Evolutionary conservation across 2,113 vertebrate species (phyloP).

Genomic region (Ceyx cyanopectus): DNA sequence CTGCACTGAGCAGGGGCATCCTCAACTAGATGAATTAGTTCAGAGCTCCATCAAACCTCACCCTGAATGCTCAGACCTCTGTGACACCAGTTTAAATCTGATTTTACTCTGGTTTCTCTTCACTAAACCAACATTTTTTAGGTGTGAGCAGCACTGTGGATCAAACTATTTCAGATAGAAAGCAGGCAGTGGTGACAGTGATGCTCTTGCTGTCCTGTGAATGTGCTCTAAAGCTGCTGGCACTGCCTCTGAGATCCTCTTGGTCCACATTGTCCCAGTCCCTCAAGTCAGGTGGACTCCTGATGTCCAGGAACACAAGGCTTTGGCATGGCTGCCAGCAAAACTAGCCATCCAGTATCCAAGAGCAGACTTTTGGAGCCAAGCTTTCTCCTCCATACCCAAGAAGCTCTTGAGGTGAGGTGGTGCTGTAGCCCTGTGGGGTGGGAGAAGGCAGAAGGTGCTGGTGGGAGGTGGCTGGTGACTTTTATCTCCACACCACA

Average conservation of each 20-base stretch:
- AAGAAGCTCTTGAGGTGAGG: neutral
- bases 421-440: neutral
- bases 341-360: fast-evolving
- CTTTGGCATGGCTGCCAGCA: neutral
- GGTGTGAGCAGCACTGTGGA: neutral
- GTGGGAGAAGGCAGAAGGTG: neutral
- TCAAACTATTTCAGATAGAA: neutral
- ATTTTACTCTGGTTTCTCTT: neutral
- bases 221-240: neutral
- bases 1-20: neutral
- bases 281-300: neutral
- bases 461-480: neutral
- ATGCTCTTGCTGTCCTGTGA: neutral
- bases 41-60: neutral
- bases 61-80: neutral
- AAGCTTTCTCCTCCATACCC: neutral
- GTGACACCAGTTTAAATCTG: neutral
- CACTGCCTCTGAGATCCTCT: neutral
- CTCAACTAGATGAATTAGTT: neutral
- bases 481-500: neutral
- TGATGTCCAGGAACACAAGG: neutral
- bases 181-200: neutral
- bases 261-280: neutral
- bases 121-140: neutral
- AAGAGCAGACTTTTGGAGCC: neutral